A percentile compares a stretch with the other conserved stretches of the same genome.
Evolutionary conservation across 1,140 invertebrate genomes (phyloP).

Genomic region (Campoletis sonorensis): DNA sequence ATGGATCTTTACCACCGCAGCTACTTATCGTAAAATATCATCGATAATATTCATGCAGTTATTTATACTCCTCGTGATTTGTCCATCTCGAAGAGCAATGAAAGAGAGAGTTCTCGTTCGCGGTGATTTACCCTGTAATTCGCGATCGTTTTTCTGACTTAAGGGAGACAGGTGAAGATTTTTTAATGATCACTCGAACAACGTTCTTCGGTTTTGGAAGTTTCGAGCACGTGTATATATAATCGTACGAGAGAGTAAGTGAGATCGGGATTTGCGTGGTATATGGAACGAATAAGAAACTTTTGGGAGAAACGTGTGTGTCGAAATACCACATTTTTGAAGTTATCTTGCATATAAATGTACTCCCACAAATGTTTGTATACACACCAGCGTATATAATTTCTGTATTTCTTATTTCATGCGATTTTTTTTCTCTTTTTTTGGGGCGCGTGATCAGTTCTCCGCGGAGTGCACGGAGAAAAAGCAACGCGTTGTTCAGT

Average conservation of each 20-base stretch:
- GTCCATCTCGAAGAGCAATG: neutral
- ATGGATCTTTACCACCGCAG: neutral
- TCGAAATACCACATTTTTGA: neutral
- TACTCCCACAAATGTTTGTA: neutral
- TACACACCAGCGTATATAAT: neutral
- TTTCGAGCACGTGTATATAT: neutral
- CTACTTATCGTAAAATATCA: conserved; percentile 31
- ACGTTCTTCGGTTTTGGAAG: neutral
- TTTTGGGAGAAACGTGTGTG: neutral
- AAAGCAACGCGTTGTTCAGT: conserved; percentile 46
- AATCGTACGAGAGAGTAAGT: neutral
- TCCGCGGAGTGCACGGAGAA: neutral
- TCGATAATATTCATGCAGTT: conserved; percentile 8
- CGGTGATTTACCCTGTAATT: conserved; percentile 21
- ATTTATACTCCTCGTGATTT: neutral
- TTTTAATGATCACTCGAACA: neutral
- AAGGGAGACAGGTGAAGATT: neutral
- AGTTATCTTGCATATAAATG: neutral
- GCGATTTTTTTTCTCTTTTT: too few relatives aligned
- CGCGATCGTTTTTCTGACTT: conserved; percentile 10
- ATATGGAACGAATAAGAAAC: neutral
- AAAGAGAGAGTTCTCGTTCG: neutral
- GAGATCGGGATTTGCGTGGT: neutral
- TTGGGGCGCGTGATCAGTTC: conserved; percentile 33
- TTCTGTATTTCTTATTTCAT: conserved; percentile 15